Base-by-base conservation (phyloP, 2,888 invertebrate genomes). In the Sympetrum striolatum region DNA sequence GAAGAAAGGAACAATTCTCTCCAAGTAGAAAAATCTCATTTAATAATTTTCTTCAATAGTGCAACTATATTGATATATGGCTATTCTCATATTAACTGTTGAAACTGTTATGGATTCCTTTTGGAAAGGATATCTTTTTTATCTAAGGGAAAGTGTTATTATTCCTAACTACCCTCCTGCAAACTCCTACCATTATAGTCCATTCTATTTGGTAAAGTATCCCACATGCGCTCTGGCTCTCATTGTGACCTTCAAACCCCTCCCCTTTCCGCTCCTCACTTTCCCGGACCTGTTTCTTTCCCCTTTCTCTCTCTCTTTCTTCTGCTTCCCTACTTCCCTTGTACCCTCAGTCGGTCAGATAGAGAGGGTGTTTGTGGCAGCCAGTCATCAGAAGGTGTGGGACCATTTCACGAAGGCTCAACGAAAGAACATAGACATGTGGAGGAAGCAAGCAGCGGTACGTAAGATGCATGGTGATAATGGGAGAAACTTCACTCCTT, bases 331-430 rank as follows among this genome's bases (percentile, higher is more conserved):
- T 35, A 31, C 25, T 37, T 35, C 82, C 86, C 60, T 60, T 31
- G 31, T 60, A 31, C 60, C 53, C 86, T 93, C 97, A 99, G 99
- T 99, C 97, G 97, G 98, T 96, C 98, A 98, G 97, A 98, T 99
- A 96, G 98, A 98, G 97, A 97, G 98, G 96, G 98, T 99, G 95
- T 98, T 99, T 96, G 95, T 96, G 94, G 97, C 98, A 93, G 98
- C 98, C 94, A 97, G 97, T 95, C 98, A 98, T 96, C 98, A 99
- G 96, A 98, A 98, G 95, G 98, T 98, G 95, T 99, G 99, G 99
- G 99, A 99, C 96, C 99, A 99, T 96, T 99, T 99, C 97, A 98
- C 98, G 95, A 99, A 99, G 96, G 98, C 98, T 93, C 99, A 99
- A 95, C 96, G 99, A 95, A 99, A 99, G 97, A 98, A 98, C 96